A percentile compares a stretch with the other conserved stretches of the same genome.
Evolutionary conservation across 2,888 invertebrate species (phyloP).

Genomic region (Holacanthella duospinosa): DNA sequence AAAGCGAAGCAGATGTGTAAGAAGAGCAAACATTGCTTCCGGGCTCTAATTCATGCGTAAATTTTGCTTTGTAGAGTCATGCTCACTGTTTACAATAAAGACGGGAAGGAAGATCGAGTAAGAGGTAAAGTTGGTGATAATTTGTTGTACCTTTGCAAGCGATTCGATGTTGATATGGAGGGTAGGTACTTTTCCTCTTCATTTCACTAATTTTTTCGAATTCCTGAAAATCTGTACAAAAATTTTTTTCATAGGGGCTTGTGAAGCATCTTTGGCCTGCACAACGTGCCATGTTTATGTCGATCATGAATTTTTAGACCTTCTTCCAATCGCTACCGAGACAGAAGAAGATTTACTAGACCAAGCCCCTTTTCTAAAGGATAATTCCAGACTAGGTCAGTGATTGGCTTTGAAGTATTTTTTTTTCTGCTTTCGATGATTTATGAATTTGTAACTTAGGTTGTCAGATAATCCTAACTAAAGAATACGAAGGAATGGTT

Average conservation of each 20-base stretch:
- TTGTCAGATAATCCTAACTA: constrained; percentile 80
- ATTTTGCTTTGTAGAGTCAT: constrained; percentile 58
- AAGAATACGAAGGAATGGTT: constrained; percentile 77
- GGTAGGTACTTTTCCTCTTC: constrained; percentile 54
- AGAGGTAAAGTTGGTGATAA: constrained; percentile 95
- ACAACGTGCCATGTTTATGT: constrained; percentile 98
- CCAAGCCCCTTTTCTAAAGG: constrained; percentile 88
- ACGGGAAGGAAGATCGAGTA: constrained; percentile 63
- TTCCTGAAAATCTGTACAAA: too few relatives aligned
- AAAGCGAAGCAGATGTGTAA: constrained; percentile 82
- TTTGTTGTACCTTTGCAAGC: constrained; percentile 82
- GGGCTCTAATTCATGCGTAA: too few relatives aligned
- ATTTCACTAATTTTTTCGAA: too few relatives aligned
- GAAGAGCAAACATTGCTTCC: constrained; percentile 41
- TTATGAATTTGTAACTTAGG: constrained; percentile 45
- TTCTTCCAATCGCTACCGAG: constrained; percentile 68
- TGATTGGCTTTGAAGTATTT: too few relatives aligned
- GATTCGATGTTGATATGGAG: constrained; percentile 88
- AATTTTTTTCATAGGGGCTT: too few relatives aligned
- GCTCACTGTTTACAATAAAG: constrained; percentile 71
- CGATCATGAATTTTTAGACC: constrained; percentile 57
- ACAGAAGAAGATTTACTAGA: constrained; percentile 95
- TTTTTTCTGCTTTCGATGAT: constrained; percentile 5
- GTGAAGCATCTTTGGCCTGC: constrained; percentile 96
- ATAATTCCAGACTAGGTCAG: constrained; percentile 58